A percentile compares a stretch with the other conserved stretches of the same genome.
These are phyloP conservation scores for Pyxicephalus adspersus DNA, from an alignment of 2,113 vertebrate species.

Conservation along the genomic window DNA sequence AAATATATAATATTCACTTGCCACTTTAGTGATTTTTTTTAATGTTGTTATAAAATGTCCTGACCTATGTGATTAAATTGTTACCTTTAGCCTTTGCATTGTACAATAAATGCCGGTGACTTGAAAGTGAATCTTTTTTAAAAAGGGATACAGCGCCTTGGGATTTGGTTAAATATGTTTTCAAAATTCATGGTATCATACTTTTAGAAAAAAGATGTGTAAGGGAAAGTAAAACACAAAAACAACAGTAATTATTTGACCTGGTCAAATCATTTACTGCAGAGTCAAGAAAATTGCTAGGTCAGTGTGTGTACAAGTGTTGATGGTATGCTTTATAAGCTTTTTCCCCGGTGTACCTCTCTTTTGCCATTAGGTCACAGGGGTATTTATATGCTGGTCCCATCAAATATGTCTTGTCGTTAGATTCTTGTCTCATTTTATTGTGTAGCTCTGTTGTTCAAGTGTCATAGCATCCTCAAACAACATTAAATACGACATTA, in stretches of 20 bases:
- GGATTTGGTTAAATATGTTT: background rate
- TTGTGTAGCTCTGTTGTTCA: slow-evolving; percentile 11
- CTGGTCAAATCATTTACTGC: background rate
- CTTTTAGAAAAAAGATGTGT: background rate
- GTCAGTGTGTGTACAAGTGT: slow-evolving; percentile 27
- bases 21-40: no score
- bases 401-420: slow-evolving; percentile 39
- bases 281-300: background rate
- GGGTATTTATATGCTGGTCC: slow-evolving; percentile 9
- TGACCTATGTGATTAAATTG: no score
- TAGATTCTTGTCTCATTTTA: slow-evolving; percentile 21
- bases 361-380: slow-evolving; percentile 5
- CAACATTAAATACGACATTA: slow-evolving; percentile 48
- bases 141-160: background rate
- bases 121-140: background rate
- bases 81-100: slow-evolving; percentile 1
- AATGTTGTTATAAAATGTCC: no score
- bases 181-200: background rate
- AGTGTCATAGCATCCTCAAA: slow-evolving; percentile 1
- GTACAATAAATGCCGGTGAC: background rate
- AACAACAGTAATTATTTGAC: slow-evolving; percentile 22
- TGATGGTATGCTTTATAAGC: slow-evolving; percentile 26
- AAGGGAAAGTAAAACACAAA: background rate
- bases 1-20: no score
- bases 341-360: background rate